A percentile compares a stretch with the other conserved stretches of the same genome.
Conservation (phyloP, 2,888 invertebrate species). For the Pocota personata region DNA sequence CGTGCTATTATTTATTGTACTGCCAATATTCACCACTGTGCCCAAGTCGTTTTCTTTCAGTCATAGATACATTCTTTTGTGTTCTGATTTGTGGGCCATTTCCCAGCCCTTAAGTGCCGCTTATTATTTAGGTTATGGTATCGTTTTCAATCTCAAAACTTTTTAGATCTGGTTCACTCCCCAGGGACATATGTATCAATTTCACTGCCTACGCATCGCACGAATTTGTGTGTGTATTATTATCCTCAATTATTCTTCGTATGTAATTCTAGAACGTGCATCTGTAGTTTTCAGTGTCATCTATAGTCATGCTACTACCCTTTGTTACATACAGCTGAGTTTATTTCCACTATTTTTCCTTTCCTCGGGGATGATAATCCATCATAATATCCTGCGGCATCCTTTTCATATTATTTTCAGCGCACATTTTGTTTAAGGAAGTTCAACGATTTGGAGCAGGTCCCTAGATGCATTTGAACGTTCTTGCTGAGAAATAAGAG, state of each 20-base stretch:
- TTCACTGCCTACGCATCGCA: not conserved
- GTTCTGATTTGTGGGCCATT: not conserved
- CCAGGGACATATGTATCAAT: slow-evolving; percentile 1
- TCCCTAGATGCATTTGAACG: not conserved
- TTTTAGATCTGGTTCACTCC: slow-evolving; percentile 24
- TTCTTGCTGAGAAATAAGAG: too few species aligned
- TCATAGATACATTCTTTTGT: not conserved
- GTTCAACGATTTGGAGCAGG: not conserved
- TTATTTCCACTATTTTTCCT: not conserved
- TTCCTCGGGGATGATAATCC: not conserved
- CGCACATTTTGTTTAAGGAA: not conserved
- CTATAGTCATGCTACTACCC: not conserved
- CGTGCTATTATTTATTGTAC: not conserved
- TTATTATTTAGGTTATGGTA: not conserved
- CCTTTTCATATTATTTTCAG: not conserved
- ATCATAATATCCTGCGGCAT: not conserved
- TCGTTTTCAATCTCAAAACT: slow-evolving; percentile 25
- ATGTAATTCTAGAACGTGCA: not conserved
- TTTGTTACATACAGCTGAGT: not conserved
- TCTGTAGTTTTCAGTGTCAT: not conserved
- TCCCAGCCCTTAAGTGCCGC: not conserved
- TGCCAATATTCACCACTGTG: too few species aligned
- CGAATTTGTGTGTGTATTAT: not conserved
- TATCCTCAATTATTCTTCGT: not conserved
- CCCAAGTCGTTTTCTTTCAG: too few species aligned